These are phyloP conservation scores for Pica pica DNA, from an alignment of 2,113 vertebrate genomes.

Conservation along the genomic window DNA sequence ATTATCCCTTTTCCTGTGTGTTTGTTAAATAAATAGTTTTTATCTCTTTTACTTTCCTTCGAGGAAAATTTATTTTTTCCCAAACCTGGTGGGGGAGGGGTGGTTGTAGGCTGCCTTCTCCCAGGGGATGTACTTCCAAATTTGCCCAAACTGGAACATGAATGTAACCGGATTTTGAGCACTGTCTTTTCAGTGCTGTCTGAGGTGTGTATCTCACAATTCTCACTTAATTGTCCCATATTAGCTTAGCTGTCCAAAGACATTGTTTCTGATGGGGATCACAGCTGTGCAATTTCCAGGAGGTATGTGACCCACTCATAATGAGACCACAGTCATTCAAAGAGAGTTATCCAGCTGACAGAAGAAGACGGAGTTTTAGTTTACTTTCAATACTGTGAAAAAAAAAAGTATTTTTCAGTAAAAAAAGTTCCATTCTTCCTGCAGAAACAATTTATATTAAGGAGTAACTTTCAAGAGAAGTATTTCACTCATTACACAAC, in stretches of 20 bases:
- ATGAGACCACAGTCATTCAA: not conserved
- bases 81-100: too few relatives aligned
- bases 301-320: fast-evolving
- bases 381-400: not conserved
- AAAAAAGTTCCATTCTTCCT: not conserved
- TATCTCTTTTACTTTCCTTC: too few relatives aligned
- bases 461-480: not conserved
- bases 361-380: not conserved
- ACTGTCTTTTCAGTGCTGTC: not conserved
- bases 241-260: not conserved
- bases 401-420: not conserved
- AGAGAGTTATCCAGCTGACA: not conserved
- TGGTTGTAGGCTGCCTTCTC: too few relatives aligned
- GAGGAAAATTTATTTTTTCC: too few relatives aligned
- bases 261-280: not conserved
- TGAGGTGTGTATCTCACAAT: not conserved
- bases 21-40: too few relatives aligned
- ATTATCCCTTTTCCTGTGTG: too few relatives aligned
- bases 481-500: not conserved
- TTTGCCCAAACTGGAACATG: too few relatives aligned
- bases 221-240: not conserved
- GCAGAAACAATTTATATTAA: not conserved
- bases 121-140: too few relatives aligned
- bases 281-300: not conserved
- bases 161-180: not conserved